Conservation (phyloP, 2,797 vertebrate species). For the Mus spretus region DNA sequence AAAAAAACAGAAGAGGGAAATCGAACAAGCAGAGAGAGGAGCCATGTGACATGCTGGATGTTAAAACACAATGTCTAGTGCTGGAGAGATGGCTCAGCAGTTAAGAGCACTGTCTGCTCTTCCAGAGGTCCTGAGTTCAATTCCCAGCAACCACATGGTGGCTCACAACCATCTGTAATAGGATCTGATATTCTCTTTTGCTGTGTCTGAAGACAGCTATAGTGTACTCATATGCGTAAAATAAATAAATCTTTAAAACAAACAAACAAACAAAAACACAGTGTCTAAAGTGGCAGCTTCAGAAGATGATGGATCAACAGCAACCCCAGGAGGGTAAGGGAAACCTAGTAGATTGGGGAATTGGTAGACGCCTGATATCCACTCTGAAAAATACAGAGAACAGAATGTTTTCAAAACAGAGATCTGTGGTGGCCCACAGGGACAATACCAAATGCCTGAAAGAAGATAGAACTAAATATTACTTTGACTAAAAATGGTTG, state of each 20-base stretch:
- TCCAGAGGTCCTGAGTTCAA: too few relatives aligned
- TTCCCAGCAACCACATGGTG: too few relatives aligned
- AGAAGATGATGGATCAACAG: not conserved
- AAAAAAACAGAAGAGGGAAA: not conserved
- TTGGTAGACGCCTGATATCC: not conserved
- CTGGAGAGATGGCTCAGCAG: too few relatives aligned
- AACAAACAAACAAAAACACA: not conserved
- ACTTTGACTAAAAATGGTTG: not conserved
- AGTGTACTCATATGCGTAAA: not conserved
- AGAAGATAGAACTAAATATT: not conserved
- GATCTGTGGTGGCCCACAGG: not conserved
- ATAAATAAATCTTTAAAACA: not conserved
- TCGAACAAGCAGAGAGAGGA: not conserved
- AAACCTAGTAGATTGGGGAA: not conserved
- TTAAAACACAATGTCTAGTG: not conserved
- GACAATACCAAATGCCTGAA: not conserved
- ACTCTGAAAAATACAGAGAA: not conserved
- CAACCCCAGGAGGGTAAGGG: not conserved
- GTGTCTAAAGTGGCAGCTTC: not conserved
- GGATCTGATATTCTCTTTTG: not conserved
- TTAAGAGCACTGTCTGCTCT: too few relatives aligned
- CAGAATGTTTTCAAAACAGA: not conserved
- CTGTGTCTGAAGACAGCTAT: not conserved
- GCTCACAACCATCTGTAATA: too few relatives aligned
- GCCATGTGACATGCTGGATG: not conserved